Evolutionary conservation across 2,888 invertebrate genomes (phyloP), one percentile per base, ranked within the genome.

Genomic region (Eilema sororculum): DNA sequence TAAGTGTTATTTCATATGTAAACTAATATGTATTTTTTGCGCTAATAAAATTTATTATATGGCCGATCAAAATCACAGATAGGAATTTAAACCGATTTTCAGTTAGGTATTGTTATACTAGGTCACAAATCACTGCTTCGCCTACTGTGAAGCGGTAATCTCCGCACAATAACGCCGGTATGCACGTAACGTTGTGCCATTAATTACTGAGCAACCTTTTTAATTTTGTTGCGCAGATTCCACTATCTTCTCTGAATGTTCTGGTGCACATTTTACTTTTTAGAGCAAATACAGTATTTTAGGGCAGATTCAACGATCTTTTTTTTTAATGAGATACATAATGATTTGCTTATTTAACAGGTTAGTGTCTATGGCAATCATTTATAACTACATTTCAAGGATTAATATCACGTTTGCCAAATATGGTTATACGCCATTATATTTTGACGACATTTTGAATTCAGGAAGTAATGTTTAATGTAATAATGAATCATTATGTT

Each of bases 91-190:
- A 82, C 71, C 79, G n/a, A 65, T 57, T 78, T 76, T 77, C 78
- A 81, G 76, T 77, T 80, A 77, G 74, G 28, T 80, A 80, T 79
- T 76, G 80, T 78, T 81, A 84, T 75, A 83, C 78, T 85, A 69
- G 85, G 83, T 79, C 79, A 73, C 71, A 80, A 73, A 69, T 60
- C 69, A 79, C 76, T 69, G 78, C 79, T 84, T 78, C 79, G 73
- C 71, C 75, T 78, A 84, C 79, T 80, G 84, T 79, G 78, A 76
- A 78, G 74, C 73, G 84, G 85, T 86, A 86, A 78, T 80, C 84
- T 80, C 75, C 69, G 72, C 73, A 82, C 80, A 77, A 83, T 82
- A 78, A 75, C 61, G 61, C 75, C 78, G 75, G 75, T 79, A 76
- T 81, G 79, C 81, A 73, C 79, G 81, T 84, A 80, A 82, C 78